Evolutionary conservation across 37 sponge, comb jelly and placozoan genomes (phyloP).

Genomic region (Amphimedon queenslandica): DNA sequence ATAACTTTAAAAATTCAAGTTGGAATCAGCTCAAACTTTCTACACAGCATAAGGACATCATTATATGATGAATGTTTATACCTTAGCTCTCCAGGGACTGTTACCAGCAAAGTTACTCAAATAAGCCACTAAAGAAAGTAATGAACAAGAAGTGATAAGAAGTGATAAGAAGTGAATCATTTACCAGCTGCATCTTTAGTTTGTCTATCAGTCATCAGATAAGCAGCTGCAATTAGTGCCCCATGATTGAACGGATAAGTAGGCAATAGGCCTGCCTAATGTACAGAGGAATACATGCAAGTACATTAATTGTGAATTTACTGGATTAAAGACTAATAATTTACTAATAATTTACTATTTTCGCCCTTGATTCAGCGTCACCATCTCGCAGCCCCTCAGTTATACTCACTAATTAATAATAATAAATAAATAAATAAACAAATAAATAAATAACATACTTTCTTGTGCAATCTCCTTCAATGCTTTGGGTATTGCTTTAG

Average conservation of each 20-base stretch:
- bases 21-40: no score
- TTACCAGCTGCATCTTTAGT: not conserved
- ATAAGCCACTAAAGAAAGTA: slow-evolving; percentile 12
- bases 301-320: not conserved
- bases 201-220: slow-evolving; percentile 19
- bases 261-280: slow-evolving; percentile 21
- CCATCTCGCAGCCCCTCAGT: slow-evolving; percentile 28
- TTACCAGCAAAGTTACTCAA: slow-evolving; percentile 21
- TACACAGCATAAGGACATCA: no score
- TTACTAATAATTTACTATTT: slow-evolving; percentile 26
- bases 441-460: slow-evolving; percentile 13
- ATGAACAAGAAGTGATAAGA: not conserved
- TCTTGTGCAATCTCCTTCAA: slow-evolving; percentile 31
- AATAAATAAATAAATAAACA: not conserved
- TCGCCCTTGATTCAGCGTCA: slow-evolving; percentile 6
- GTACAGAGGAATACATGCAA: not conserved
- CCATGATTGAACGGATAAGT: slow-evolving; percentile 52
- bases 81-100: slow-evolving; percentile 54
- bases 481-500: slow-evolving; percentile 27
- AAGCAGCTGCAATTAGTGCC: slow-evolving; percentile 44
- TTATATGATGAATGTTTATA: not conserved
- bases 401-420: slow-evolving; percentile 13
- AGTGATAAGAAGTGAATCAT: not conserved
- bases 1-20: no score
- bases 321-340: not conserved